phyloP scores from a whole-genome alignment of 1,140 invertebrate species.

The Telenomus remus region DNA sequence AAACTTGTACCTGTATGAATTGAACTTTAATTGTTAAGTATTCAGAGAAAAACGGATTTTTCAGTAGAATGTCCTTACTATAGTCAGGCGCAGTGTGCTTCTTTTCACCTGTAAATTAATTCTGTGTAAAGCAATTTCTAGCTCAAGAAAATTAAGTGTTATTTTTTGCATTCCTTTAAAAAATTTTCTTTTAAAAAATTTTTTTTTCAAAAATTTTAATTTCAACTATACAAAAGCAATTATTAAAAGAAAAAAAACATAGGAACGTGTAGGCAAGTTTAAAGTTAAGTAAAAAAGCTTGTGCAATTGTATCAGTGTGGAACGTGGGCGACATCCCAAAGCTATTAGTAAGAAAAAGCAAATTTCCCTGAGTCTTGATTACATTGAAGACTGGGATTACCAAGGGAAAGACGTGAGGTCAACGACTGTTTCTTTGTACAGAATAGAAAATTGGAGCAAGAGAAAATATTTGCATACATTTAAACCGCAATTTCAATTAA shows the following conservation, averaged over 20 bases:
- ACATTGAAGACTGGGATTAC: background rate
- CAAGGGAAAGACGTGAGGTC: conserved; percentile 1
- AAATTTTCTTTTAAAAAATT: too few species aligned
- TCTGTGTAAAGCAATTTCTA: background rate
- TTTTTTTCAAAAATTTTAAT: too few species aligned
- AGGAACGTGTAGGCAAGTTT: too few species aligned
- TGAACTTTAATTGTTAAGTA: too few species aligned
- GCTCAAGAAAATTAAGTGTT: background rate
- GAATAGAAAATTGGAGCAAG: conserved; percentile 2
- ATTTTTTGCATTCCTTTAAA: too few species aligned
- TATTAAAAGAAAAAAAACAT: too few species aligned
- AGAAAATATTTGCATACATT: background rate
- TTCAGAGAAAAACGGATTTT: too few species aligned
- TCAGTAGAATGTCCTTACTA: background rate
- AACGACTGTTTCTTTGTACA: background rate
- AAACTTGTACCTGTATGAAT: too few species aligned
- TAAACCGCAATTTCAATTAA: background rate
- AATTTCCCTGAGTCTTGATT: background rate
- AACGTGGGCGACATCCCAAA: too few species aligned
- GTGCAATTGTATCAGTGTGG: too few species aligned
- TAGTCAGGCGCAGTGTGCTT: background rate
- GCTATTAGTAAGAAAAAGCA: background rate
- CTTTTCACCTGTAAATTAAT: background rate
- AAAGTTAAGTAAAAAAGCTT: too few species aligned
- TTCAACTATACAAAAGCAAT: too few species aligned